Conservation (phyloP, 2,888 invertebrate genomes). For the Eupithecia pulchellata region DNA sequence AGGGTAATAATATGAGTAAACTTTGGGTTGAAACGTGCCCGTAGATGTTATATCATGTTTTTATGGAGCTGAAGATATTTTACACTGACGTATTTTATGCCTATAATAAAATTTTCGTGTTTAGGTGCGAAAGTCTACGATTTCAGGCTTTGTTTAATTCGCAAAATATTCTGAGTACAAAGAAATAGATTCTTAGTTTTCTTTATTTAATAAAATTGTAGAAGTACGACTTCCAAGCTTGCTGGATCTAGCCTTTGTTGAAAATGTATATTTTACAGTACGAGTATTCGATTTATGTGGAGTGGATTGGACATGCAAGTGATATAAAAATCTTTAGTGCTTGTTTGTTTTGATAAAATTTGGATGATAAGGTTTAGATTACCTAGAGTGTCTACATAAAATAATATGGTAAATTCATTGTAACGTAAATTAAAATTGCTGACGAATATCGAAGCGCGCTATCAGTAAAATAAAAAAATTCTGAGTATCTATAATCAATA, state of each 20-base stretch:
- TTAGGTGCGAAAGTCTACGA: not conserved
- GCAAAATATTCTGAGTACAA: not conserved
- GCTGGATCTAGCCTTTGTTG: not conserved
- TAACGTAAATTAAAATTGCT: not conserved
- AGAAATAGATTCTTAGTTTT: not conserved
- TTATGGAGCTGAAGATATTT: conserved; percentile 17
- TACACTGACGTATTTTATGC: conserved; percentile 8
- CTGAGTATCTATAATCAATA: not conserved
- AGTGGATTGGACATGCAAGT: not conserved
- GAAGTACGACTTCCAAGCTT: not conserved
- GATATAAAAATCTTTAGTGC: not conserved
- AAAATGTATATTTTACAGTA: not conserved
- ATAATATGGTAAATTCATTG: not conserved
- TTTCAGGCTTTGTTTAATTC: not conserved
- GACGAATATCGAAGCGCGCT: not conserved
- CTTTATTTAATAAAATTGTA: not conserved
- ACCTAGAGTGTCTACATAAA: not conserved
- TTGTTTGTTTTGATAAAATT: conserved; percentile 15
- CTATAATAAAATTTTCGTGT: not conserved
- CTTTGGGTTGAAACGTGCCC: conserved; percentile 13
- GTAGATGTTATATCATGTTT: conserved; percentile 27
- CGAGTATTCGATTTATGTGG: not conserved
- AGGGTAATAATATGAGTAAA: conserved; percentile 35
- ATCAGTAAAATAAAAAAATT: not conserved
- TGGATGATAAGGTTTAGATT: not conserved